Conservation (phyloP, 2,113 vertebrate genomes). For the Opisthocomus hoazin region DNA sequence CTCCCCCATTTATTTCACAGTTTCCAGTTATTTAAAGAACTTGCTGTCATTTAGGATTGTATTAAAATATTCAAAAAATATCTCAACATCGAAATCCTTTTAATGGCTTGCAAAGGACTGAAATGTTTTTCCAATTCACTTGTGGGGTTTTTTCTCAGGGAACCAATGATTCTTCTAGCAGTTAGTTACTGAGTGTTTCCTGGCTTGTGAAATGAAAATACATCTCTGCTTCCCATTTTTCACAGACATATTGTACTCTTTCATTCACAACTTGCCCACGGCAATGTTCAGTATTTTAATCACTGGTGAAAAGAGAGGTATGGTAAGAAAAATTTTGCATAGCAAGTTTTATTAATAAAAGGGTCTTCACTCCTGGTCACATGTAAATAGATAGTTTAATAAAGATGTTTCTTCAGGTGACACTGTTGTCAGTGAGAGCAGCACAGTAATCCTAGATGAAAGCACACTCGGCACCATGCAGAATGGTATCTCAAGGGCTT, state of each 20-base stretch:
- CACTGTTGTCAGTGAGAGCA: neutral
- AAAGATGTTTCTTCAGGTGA: neutral
- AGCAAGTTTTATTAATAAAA: neutral
- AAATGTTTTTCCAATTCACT: neutral
- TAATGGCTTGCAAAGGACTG: neutral
- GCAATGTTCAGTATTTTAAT: neutral
- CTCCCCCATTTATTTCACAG: neutral
- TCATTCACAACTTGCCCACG: neutral
- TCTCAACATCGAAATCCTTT: neutral
- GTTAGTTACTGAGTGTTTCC: neutral
- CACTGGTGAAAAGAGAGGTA: neutral
- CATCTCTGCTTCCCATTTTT: neutral
- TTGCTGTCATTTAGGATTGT: neutral
- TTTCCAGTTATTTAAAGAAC: neutral
- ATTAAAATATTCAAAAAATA: neutral
- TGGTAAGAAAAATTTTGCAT: neutral
- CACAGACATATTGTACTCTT: neutral
- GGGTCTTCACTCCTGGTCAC: neutral
- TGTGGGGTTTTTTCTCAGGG: neutral
- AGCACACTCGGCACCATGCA: rapidly evolving
- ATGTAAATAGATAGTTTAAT: neutral
- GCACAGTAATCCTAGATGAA: neutral
- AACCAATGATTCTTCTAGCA: neutral
- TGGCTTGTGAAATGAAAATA: neutral
- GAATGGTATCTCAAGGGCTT: neutral